These are phyloP conservation scores for Cherax destructor DNA, from an alignment of 1,140 invertebrate genomes.

Conservation along the genomic window DNA sequence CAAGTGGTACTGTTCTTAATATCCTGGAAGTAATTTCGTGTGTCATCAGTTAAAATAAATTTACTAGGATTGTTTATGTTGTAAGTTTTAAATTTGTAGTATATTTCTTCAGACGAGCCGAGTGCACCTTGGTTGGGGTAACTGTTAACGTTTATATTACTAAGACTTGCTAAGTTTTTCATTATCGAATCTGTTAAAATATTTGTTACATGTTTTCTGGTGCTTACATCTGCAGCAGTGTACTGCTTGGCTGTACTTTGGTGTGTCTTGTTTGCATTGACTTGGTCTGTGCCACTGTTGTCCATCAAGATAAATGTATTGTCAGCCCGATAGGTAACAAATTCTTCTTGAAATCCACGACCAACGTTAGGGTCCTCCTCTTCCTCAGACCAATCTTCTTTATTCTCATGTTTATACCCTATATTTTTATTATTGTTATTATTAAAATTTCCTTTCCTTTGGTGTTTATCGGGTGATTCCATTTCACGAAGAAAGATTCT, in stretches of 20 bases:
- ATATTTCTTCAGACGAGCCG: neutral
- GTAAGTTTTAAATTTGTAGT: constrained; percentile 40
- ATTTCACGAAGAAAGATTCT: neutral
- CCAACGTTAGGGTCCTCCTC: constrained; percentile 35
- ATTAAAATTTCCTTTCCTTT: neutral
- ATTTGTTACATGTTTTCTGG: neutral
- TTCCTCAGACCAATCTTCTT: neutral
- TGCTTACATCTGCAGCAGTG: neutral
- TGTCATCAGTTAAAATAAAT: constrained; percentile 24
- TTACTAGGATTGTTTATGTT: neutral
- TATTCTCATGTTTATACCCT: neutral
- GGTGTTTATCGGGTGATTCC: neutral
- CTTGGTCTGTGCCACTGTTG: too few species aligned
- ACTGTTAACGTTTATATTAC: neutral
- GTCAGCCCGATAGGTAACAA: constrained; percentile 31
- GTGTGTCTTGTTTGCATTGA: too few species aligned
- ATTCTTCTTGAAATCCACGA: constrained; percentile 48
- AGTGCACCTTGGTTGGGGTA: neutral
- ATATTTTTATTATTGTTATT: neutral
- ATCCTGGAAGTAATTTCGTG: constrained; percentile 3
- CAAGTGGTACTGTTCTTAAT: constrained; percentile 15
- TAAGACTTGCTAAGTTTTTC: neutral
- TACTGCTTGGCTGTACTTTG: neutral
- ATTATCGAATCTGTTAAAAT: too few species aligned
- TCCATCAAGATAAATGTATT: neutral